These are phyloP conservation scores for Hapalemur alaotrensis DNA, from an alignment of 2,797 vertebrate genomes.

Conservation along the genomic window DNA sequence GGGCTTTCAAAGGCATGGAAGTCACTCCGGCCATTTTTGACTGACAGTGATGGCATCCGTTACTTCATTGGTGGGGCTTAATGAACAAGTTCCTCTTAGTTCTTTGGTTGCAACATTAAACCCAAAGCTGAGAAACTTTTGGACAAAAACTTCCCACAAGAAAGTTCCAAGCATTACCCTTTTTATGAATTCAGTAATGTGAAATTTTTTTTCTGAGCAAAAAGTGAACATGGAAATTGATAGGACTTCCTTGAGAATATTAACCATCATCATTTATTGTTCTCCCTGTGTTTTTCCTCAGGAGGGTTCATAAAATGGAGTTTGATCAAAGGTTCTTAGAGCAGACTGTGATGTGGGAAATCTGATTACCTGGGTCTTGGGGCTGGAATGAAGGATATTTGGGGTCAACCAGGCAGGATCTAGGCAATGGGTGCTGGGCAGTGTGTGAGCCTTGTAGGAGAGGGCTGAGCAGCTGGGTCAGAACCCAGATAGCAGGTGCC, in stretches of 20 bases:
- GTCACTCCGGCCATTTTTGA: not conserved
- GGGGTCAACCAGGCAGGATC: not conserved
- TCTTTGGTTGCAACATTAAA: constrained; percentile 2
- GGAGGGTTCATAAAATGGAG: not conserved
- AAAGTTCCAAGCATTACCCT: not conserved
- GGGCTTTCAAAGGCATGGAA: not conserved
- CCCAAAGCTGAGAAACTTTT: constrained; percentile 27
- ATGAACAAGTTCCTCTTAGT: not conserved
- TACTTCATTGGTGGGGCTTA: not conserved
- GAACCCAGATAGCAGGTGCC: not conserved
- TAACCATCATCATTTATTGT: not conserved
- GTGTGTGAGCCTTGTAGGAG: not conserved
- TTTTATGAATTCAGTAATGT: not conserved
- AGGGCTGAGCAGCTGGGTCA: not conserved
- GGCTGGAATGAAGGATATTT: not conserved
- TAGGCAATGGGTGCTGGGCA: not conserved
- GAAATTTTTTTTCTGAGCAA: not conserved
- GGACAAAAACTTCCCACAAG: not conserved
- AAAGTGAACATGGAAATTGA: not conserved
- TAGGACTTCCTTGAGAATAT: not conserved
- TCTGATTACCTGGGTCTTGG: not conserved
- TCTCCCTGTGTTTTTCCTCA: not conserved
- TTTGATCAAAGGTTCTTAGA: not conserved
- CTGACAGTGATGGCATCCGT: not conserved
- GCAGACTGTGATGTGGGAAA: not conserved